Evolutionary conservation across 2,797 vertebrate genomes (phyloP).

Genomic region (Macroramphosus scolopax): DNA sequence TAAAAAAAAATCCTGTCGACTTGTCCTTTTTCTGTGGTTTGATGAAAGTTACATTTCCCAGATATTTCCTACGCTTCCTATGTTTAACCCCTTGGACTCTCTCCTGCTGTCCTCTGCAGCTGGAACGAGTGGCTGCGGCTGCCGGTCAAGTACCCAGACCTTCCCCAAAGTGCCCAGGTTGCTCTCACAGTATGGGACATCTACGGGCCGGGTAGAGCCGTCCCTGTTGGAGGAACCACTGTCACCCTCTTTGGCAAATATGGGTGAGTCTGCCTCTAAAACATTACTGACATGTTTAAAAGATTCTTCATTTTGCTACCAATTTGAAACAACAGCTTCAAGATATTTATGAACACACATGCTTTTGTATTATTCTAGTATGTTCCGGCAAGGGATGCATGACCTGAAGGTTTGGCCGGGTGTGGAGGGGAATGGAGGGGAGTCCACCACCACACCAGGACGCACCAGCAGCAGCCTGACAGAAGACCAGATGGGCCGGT

Average conservation of each 20-base stretch:
- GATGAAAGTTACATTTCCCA: too few relatives aligned
- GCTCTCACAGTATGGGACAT: slow-evolving; percentile 97
- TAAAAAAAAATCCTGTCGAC: too few relatives aligned
- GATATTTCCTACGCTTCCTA: too few relatives aligned
- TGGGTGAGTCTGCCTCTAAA: slow-evolving; percentile 69
- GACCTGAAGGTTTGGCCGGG: slow-evolving; percentile 98
- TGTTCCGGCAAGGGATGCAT: slow-evolving; percentile 99
- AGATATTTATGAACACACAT: too few relatives aligned
- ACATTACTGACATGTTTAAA: not conserved
- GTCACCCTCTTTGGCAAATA: slow-evolving; percentile 97
- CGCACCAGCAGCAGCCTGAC: slow-evolving; percentile 91
- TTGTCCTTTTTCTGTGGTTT: too few relatives aligned
- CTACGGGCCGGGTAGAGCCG: slow-evolving; percentile 92
- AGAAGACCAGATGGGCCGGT: slow-evolving; percentile 96
- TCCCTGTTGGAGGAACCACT: slow-evolving; percentile 94
- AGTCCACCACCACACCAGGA: slow-evolving; percentile 92
- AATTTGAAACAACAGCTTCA: too few relatives aligned
- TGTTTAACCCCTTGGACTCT: too few relatives aligned
- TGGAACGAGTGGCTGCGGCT: slow-evolving; percentile 98
- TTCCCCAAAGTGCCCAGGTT: slow-evolving; percentile 94
- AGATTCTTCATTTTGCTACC: too few relatives aligned
- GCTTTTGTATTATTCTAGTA: slow-evolving; percentile 69
- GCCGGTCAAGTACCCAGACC: slow-evolving; percentile 95
- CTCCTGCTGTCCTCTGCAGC: slow-evolving; percentile 66
- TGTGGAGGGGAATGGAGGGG: slow-evolving; percentile 91